Evolutionary conservation across 2,797 vertebrate genomes (phyloP), one percentile per base, ranked within the genome.

Genomic region (Erethizon dorsatum): DNA sequence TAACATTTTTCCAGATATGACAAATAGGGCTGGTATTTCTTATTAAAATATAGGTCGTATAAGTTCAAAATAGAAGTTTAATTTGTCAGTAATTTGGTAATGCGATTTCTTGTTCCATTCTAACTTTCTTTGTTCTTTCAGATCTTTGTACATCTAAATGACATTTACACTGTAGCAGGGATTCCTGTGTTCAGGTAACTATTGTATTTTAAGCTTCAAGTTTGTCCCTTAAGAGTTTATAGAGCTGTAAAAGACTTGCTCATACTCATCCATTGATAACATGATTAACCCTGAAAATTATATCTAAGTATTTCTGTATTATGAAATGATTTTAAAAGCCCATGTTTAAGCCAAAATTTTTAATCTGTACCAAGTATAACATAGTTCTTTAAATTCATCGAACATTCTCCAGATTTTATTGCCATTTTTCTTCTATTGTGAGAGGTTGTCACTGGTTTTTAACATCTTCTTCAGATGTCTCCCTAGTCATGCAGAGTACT

Each of bases 121-220:
- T 95, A 63, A 90, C 13, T 83, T 84, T 96, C 63, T 50, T 97
- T 83, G 71, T 91, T 88, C 57, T 97, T 98, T 95, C 97, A 99
- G 99, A 97, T 99, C 31, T 99, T 99, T 97, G 96, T 99, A 50
- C 98, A 99, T 98, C 98, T 99, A 96, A 99, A 98, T 97, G 99
- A 99, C 61, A 97, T 99, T 94, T 98, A 99, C 96, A 99, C 98
- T 83, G 98, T 99, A 13, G 95, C 99, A 75, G 99, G 99, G 83
- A 99, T 99, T 94, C 99, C 99, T 78, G 93, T 99, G n/a, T 98
- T 99, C 98, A 99, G 99, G 99, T 99, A 98, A 80, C 45, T 50
- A 2, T 75, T 57, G 54, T 13, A 47, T 92, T 77, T 33, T 89
- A 18, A 89, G 59, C 22, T 90, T 93, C n/a, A 78, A 9, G n/a